A percentile compares a stretch with the other conserved stretches of the same genome.
These are phyloP conservation scores for Menidia beryllina DNA, from an alignment of 2,113 vertebrate genomes.

Conservation along the genomic window DNA sequence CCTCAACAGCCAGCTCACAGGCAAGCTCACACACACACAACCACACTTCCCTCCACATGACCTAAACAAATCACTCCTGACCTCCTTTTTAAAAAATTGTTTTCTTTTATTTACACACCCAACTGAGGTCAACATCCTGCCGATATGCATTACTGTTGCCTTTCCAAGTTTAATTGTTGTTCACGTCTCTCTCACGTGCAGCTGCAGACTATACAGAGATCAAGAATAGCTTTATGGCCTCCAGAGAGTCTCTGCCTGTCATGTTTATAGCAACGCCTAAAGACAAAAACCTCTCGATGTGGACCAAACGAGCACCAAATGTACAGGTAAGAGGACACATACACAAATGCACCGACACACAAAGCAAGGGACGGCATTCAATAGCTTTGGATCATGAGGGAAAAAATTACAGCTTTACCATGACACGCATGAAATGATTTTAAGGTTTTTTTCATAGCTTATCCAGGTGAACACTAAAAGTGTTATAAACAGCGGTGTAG, in stretches of 20 bases:
- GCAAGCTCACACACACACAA: slow-evolving; percentile 74
- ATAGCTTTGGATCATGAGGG: background rate
- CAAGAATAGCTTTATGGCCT: slow-evolving; percentile 88
- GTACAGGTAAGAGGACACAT: slow-evolving; percentile 84
- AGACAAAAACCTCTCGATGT: slow-evolving; percentile 88
- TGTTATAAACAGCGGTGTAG: slow-evolving; percentile 73
- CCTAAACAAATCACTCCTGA: slow-evolving; percentile 47
- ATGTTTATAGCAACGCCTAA: slow-evolving; percentile 94
- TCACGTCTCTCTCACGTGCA: slow-evolving; percentile 69
- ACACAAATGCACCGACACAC: slow-evolving; percentile 17
- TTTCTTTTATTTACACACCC: slow-evolving; percentile 26
- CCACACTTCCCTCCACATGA: slow-evolving; percentile 19
- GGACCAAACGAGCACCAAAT: slow-evolving; percentile 89
- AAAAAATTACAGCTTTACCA: background rate
- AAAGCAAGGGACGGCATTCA: slow-evolving; percentile 22
- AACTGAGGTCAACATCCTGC: slow-evolving; percentile 62
- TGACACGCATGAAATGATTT: background rate
- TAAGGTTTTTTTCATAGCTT: background rate
- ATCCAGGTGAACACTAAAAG: background rate
- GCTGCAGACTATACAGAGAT: slow-evolving; percentile 88
- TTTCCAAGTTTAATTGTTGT: slow-evolving; percentile 40
- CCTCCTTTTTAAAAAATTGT: no score
- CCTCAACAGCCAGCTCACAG: slow-evolving; percentile 89
- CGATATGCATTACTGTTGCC: slow-evolving; percentile 17
- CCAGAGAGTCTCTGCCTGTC: slow-evolving; percentile 85